These are phyloP conservation scores for Forbesichthys papilliferus DNA, from an alignment of 2,113 vertebrate species.

Conservation along the genomic window DNA sequence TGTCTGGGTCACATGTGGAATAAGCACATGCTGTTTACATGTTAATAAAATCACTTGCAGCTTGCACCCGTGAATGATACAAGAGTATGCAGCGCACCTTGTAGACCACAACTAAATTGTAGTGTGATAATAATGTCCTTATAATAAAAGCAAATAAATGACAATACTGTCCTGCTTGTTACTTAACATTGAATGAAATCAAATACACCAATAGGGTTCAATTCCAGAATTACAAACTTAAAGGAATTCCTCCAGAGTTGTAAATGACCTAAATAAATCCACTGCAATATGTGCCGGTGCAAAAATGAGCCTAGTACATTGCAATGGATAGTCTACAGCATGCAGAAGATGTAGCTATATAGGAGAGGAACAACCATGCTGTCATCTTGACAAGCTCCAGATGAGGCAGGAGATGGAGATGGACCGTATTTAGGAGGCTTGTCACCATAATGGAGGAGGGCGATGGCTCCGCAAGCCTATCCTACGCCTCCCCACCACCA, in stretches of 20 bases:
- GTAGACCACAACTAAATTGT: no score
- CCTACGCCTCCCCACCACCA: constrained; percentile 7
- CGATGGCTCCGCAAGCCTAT: constrained; percentile 30
- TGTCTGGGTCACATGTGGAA: not conserved
- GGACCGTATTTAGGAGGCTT: constrained; percentile 22
- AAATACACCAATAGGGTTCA: no score
- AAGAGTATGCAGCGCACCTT: no score
- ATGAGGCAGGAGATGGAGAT: constrained; percentile 53
- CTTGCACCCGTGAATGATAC: not conserved
- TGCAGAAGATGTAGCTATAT: not conserved
- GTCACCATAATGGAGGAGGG: constrained; percentile 21
- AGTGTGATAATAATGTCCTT: no score
- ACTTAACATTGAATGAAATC: no score
- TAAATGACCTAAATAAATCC: not conserved
- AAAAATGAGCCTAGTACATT: no score
- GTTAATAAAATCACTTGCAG: not conserved
- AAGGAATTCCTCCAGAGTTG: no score
- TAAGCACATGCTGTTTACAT: not conserved
- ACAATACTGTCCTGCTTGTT: no score
- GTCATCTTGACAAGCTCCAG: constrained; percentile 52
- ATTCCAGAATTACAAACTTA: no score
- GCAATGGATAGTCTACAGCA: no score
- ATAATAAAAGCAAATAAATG: no score
- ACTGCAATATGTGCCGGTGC: no score
- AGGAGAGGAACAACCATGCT: not conserved